Conservation (phyloP, 2,113 vertebrate genomes). For the Tauraco erythrolophus region DNA sequence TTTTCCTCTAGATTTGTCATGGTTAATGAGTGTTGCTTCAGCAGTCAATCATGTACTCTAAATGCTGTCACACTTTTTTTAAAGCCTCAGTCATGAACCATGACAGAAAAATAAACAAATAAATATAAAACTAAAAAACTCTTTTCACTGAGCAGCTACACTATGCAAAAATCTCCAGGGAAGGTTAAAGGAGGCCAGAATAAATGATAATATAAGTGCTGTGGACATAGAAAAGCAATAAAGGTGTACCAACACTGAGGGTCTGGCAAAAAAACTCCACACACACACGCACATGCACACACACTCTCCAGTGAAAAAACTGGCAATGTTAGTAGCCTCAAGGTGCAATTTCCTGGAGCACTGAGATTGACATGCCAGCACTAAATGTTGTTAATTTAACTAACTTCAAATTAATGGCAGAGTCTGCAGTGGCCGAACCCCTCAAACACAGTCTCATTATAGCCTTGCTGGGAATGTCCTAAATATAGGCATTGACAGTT, state of each 20-base stretch:
- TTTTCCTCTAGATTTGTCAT: constrained; percentile 88
- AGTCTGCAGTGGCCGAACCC: constrained; percentile 78
- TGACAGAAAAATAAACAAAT: constrained; percentile 94
- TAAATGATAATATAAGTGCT: constrained; percentile 89
- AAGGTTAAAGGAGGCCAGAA: constrained; percentile 83
- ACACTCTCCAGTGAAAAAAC: constrained; percentile 81
- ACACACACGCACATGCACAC: constrained; percentile 48
- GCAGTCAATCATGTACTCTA: constrained; percentile 83
- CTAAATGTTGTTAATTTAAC: constrained; percentile 92
- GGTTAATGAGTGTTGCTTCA: constrained; percentile 85
- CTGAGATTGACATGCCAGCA: constrained; percentile 86
- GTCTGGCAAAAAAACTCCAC: constrained; percentile 68
- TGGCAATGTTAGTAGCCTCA: constrained; percentile 86
- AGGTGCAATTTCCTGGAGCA: constrained; percentile 90
- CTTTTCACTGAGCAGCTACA: constrained; percentile 85
- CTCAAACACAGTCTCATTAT: constrained; percentile 91
- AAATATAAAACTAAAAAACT: constrained; percentile 88
- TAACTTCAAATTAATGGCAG: constrained; percentile 89
- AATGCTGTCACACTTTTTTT: constrained; percentile 85
- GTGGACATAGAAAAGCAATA: constrained; percentile 79
- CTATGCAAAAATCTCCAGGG: constrained; percentile 79
- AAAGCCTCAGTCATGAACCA: constrained; percentile 86
- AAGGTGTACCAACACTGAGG: constrained; percentile 75
- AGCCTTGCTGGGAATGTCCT: constrained; percentile 81
- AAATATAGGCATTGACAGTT: constrained; percentile 87